Base-by-base conservation (phyloP, 2,797 vertebrate species). In the Smutsia temminckii region DNA sequence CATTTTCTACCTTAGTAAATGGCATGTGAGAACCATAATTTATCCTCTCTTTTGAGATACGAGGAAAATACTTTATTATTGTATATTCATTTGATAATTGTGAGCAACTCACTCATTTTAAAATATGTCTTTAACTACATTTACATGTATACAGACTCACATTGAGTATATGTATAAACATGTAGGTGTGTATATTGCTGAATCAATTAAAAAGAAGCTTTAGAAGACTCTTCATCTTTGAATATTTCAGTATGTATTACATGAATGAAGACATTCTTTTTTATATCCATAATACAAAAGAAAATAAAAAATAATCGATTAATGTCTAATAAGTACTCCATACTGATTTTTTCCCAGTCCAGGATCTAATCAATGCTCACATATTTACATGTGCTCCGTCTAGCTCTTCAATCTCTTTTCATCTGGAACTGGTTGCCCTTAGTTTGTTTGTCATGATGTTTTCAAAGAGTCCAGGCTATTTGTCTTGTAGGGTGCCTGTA, bases 151-250 rank as follows among this genome's bases (percentile, higher is more conserved):
- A 78, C 18, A 66, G 8, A 63, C 20, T 83, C n/a, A 72, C 42
- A 5, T 18, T 46, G 46, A 46, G 8, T 78, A 6, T n/a, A 5
- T 78, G 17, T 66, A 20, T 46, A 46, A 46, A 46, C 46, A 46
- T 46, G 10, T 79, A 34, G 61, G 17, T 59, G 27, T 85, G 23
- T 46, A 18, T 88, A 18, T 16, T 78, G 6, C 12, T 49, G 27
- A 89, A 29, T 49, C 8, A 85, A 16, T 57, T 80, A 14, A 93
- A 91, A 95, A 53, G 91, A 94, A 89, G 2, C 63, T 95, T 3
- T 77, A 68, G 40, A 92, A 77, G n/a, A 69, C 6, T 80, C 23
- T 84, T 79, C 6, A 75, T 59, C 20, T 91, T 63, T 95, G 78
- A 94, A 20, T 61, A 78, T 64, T 75, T 86, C 32, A 72, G 9